phyloP scores from a whole-genome alignment of 2,113 vertebrate species.

The Cyrtonyx montezumae region DNA sequence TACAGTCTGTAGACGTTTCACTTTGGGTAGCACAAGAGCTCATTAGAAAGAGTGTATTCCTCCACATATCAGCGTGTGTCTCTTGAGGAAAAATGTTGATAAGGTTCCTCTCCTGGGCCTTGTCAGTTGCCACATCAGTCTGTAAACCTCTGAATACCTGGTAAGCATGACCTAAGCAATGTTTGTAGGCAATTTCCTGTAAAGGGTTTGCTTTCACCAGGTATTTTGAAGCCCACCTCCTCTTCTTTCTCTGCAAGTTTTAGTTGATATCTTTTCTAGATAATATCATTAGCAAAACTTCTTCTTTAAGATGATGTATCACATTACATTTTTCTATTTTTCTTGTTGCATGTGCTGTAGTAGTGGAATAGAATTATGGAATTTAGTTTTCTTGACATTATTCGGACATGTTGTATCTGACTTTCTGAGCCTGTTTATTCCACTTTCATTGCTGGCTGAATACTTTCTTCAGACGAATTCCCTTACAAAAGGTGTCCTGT shows the following conservation, averaged over 20 bases:
- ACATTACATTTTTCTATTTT: neutral
- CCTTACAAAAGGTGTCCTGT: neutral
- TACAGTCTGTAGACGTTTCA: neutral
- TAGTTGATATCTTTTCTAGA: neutral
- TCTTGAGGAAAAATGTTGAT: neutral
- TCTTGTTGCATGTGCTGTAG: neutral
- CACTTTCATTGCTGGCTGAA: neutral
- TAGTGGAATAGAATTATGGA: neutral
- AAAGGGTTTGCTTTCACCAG: neutral
- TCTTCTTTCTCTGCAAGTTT: neutral
- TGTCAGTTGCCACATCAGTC: neutral
- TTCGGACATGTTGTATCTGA: neutral
- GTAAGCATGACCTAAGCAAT: neutral
- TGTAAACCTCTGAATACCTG: neutral
- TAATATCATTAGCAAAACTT: neutral
- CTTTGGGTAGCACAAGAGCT: neutral
- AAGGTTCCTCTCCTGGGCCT: neutral
- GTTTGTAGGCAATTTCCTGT: neutral
- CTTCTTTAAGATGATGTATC: neutral
- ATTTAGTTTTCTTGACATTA: neutral
- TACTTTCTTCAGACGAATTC: neutral
- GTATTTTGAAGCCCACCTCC: neutral
- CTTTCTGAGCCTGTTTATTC: neutral
- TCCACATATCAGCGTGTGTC: rapidly evolving
- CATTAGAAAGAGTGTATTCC: neutral